Evolutionary conservation across 1,140 invertebrate genomes (phyloP).

Genomic region (Saccostrea echinata): DNA sequence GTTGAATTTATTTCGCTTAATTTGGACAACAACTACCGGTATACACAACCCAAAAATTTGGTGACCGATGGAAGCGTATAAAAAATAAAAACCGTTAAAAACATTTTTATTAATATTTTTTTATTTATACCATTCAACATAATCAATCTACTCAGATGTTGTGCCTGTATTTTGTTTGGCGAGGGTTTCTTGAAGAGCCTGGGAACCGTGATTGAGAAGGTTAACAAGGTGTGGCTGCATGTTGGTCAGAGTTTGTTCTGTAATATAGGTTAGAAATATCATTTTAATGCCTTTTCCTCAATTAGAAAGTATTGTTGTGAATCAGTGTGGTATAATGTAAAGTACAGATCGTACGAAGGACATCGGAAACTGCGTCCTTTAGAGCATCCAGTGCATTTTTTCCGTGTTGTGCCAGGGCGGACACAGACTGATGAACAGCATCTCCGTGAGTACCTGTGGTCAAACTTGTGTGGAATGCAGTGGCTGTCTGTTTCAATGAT

Average conservation of each 20-base stretch:
- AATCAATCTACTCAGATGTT: no score
- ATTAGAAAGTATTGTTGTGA: no score
- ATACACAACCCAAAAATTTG: no score
- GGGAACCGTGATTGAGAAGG: constrained; percentile 18
- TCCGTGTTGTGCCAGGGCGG: constrained; percentile 40
- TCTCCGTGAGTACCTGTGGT: constrained; percentile 1
- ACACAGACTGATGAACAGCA: constrained; percentile 18
- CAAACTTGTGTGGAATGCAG: neutral
- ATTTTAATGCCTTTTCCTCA: no score
- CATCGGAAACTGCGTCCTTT: constrained; percentile 45
- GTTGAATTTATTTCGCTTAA: no score
- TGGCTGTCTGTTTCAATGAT: constrained; percentile 23
- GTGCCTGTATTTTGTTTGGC: neutral
- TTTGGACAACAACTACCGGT: no score
- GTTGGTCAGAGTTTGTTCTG: constrained; percentile 48
- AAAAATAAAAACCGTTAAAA: no score
- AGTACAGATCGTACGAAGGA: constrained; percentile 42
- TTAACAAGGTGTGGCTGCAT: constrained; percentile 43
- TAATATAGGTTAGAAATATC: no score
- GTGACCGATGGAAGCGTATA: no score
- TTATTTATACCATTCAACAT: no score
- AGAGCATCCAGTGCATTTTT: constrained; percentile 42
- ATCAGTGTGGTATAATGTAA: no score
- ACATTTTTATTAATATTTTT: no score
- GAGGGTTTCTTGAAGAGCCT: neutral